Evolutionary conservation across 2,888 invertebrate species (phyloP).

Genomic region (Microctonus aethiopoides): DNA sequence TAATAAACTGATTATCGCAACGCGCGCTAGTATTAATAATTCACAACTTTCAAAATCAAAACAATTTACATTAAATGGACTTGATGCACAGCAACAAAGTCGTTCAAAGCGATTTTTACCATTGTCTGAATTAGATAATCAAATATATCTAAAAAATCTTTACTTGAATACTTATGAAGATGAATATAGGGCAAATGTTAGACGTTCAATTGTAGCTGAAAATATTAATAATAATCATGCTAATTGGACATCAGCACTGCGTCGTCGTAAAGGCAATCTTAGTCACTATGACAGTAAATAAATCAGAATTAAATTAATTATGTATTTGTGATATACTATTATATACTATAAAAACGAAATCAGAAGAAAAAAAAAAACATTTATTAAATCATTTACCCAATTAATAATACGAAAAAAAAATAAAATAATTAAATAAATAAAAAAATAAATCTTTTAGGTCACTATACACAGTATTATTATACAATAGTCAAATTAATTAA

Average conservation of each 20-base stretch:
- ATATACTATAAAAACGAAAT: slow-evolving; percentile 33
- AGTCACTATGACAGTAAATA: slow-evolving; percentile 53
- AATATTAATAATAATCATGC: slow-evolving; percentile 42
- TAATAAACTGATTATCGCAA: slow-evolving; percentile 25
- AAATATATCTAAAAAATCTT: slow-evolving; percentile 62
- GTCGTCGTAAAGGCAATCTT: slow-evolving; percentile 56
- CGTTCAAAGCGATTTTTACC: slow-evolving; percentile 60
- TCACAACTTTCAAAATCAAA: slow-evolving; percentile 36
- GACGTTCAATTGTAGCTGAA: slow-evolving; percentile 57
- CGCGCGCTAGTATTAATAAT: neutral
- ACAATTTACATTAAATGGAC: slow-evolving; percentile 51
- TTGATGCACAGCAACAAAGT: slow-evolving; percentile 57
- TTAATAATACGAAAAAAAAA: slow-evolving; percentile 41
- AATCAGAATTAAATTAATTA: slow-evolving; percentile 64
- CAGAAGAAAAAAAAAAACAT: slow-evolving; percentile 43
- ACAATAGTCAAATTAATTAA: slow-evolving; percentile 57
- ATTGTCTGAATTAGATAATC: slow-evolving; percentile 59
- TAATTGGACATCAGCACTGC: slow-evolving; percentile 48
- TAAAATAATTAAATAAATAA: slow-evolving; percentile 47
- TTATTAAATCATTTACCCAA: slow-evolving; percentile 61
- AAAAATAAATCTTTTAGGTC: slow-evolving; percentile 54
- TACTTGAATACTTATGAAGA: slow-evolving; percentile 63
- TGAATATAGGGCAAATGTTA: slow-evolving; percentile 62
- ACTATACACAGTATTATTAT: slow-evolving; percentile 59
- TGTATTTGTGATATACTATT: slow-evolving; percentile 61